phyloP scores from a whole-genome alignment of 53 echinoderm and acorn worm species.

The Holothuria leucospilota region DNA sequence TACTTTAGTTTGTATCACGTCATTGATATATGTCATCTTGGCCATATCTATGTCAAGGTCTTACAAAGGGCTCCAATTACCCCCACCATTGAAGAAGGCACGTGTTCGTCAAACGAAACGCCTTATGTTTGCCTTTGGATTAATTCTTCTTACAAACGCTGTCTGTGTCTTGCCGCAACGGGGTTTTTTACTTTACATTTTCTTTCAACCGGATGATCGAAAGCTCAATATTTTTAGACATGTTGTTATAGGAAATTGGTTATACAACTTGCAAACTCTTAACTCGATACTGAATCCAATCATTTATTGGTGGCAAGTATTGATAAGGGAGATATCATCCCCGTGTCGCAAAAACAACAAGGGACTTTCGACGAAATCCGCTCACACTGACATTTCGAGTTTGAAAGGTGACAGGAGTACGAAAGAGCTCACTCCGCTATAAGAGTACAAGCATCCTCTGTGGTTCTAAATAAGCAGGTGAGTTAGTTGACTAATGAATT shows the following conservation, averaged over 20 bases:
- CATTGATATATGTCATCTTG: neutral
- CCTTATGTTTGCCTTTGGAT: slow-evolving; percentile 17
- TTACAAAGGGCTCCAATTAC: neutral
- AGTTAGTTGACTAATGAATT: too few relatives aligned
- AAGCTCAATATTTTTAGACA: neutral
- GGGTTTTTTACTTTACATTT: neutral
- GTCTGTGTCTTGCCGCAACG: neutral
- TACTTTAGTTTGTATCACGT: neutral
- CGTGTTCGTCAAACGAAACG: neutral
- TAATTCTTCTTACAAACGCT: slow-evolving; percentile 3
- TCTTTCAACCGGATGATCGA: too few relatives aligned
- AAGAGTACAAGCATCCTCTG: too few relatives aligned
- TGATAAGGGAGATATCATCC: neutral
- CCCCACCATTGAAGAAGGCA: neutral
- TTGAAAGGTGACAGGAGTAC: too few relatives aligned
- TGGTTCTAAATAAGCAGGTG: too few relatives aligned
- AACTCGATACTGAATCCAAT: neutral
- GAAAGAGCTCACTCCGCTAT: too few relatives aligned
- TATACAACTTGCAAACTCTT: neutral
- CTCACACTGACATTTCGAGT: too few relatives aligned
- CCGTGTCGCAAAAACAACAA: neutral
- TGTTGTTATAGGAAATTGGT: neutral
- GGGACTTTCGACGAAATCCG: too few relatives aligned
- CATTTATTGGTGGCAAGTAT: slow-evolving; percentile 25
- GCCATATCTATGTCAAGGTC: neutral